Evolutionary conservation across 2,113 vertebrate species (phyloP), one percentile per base, ranked within the genome.

Genomic region (Leptodactylus fuscus): DNA sequence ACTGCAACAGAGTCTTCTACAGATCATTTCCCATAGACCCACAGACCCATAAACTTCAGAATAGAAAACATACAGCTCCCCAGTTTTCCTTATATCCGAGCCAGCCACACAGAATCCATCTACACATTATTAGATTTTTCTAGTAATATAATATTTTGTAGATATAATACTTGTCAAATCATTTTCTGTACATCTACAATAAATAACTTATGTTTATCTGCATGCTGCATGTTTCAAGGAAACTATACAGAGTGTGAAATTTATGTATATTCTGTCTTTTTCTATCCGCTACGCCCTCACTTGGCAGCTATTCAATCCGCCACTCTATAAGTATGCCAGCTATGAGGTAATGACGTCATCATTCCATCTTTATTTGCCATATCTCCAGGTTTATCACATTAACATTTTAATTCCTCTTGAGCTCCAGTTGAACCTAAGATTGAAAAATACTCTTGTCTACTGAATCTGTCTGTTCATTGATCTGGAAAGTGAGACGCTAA

Each of bases 311-410:
- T 90, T 97, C 97, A 90, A 94, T 98, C 90, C 96, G 94, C 87
- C 97, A 99, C 89, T 98, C 97, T 88, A 95, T 99, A 93, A 99
- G 97, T 94, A 97, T 98, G 96, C 97, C 98, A 87, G 92, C 96
- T 9, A 99, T 98, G 97, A 99, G 98, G 98, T 99, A 99, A 96
- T 60, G 41, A 44, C 16, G 69, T 32, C 18, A 60, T 32, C 32
- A 16, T 44, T 9, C 16, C 4, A 13, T 62, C 16, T 41, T 34
- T 62, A 12, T 60, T 84, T 77, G 34, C 22, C 10, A 34, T 49
- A 18, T 44, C 1, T 75, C 65, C 7, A 34, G 16, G 20, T 24
- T 70, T 74, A 34, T 58, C 32, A 38, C 67, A 27, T 81, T 46
- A 24, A 44, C 32, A 22, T 34, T 29, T 46, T 0, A 10, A 18